Evolutionary conservation across 2,888 invertebrate genomes (phyloP).

Genomic region (Pristionchus maxplancki): DNA sequence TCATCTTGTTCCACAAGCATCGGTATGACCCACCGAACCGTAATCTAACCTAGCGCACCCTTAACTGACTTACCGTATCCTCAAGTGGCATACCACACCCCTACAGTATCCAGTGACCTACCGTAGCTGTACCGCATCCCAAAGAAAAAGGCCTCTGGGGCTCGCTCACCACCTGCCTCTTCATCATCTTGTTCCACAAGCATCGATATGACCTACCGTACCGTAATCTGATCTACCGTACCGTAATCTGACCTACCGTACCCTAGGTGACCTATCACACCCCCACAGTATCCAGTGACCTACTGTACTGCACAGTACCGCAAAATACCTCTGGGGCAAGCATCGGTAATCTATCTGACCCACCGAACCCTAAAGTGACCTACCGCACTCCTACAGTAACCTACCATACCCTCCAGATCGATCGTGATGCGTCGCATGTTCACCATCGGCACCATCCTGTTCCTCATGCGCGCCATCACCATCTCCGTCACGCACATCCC

Average conservation of each 20-base stretch:
- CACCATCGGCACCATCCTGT: slow-evolving; percentile 10
- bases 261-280: background rate
- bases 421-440: slow-evolving; percentile 42
- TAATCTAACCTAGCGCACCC: background rate
- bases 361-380: background rate
- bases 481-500: slow-evolving; percentile 47
- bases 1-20: slow-evolving; percentile 37
- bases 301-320: background rate
- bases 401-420: slow-evolving; percentile 20
- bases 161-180: background rate
- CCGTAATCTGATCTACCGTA: background rate
- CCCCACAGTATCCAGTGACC: background rate
- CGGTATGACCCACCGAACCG: slow-evolving; percentile 22
- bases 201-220: slow-evolving; percentile 27
- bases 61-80: background rate
- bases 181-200: slow-evolving; percentile 32
- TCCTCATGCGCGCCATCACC: slow-evolving; percentile 43
- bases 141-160: background rate
- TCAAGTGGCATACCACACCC: background rate
- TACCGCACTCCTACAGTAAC: background rate
- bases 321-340: slow-evolving; percentile 6
- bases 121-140: background rate
- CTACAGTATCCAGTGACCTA: background rate
- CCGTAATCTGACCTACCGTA: background rate
- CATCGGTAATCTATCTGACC: too few relatives aligned